Evolutionary conservation across 2,888 invertebrate genomes (phyloP), one percentile per base, ranked within the genome.

Genomic region (Volucella inanis): DNA sequence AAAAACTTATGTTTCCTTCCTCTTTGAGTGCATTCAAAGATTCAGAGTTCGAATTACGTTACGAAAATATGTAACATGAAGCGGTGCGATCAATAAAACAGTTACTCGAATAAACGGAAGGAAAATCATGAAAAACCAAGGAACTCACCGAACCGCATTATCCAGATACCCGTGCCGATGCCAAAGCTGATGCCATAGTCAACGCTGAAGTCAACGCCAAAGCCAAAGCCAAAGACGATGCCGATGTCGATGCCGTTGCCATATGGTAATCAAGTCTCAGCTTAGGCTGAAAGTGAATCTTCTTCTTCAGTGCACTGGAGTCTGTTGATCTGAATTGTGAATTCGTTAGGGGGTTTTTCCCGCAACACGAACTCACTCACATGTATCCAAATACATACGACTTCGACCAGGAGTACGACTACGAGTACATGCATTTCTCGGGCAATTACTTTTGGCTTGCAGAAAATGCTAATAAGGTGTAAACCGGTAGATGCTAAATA

Each of bases 111-210:
- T 31, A 55, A 70, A 70, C 62, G 77, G 77, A 78, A 77, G 77
- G 18, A 55, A 62, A 77, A 43, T 8, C 22, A 6, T 52, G 50
- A 54, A 47, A 68, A 52, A 77, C 54, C 41, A 52, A 70, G 75
- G 75, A 80, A 79, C 64, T 79, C 45, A 75, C 8, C 79, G 49
- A 41, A 38, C 70, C 65, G 75, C 80, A 84, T 76, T 84, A 64
- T 65, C 76, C 59, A 65, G 64, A 84, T 74, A 64, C 31, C 31
- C 31, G 31, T 31, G 31, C 31, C 31, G 6, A 31, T 31, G 31
- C 6, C 31, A 6, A 31, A 31, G 31, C 31, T 31, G 31, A 31
- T 22, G 22, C 22, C 22, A 22, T 22, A 31, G 31, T 31, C 31
- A 6, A 31, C 31, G 31, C 6, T 1, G 0, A 31, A 31, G 31